Percentiles rank a stretch among this genome's conserved stretches.
Evolutionary conservation across 2,888 invertebrate genomes (phyloP).

Genomic region (Brenthis ino): DNA sequence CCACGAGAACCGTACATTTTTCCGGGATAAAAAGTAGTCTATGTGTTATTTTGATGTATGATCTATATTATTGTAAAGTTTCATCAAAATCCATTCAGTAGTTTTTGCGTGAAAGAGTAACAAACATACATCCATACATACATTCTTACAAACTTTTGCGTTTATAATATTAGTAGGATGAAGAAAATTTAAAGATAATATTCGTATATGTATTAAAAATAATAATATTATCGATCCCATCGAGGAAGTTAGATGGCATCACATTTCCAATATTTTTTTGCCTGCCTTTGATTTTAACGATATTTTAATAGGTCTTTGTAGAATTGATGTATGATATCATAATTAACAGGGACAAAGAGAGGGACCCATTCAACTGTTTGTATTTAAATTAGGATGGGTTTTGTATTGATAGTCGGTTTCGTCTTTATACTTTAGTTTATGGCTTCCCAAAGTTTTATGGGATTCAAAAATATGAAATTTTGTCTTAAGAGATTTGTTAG

Average conservation of each 20-base stretch:
- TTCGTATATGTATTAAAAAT: no score
- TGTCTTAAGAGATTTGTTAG: background rate
- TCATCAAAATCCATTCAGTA: no score
- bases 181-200: no score
- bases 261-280: constrained; percentile 34
- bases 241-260: constrained; percentile 5
- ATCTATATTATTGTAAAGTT: no score
- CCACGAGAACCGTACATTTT: no score
- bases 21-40: no score
- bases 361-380: constrained; percentile 35
- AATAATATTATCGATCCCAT: background rate
- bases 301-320: constrained; percentile 58
- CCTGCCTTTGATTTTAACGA: constrained; percentile 52
- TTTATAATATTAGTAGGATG: no score
- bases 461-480: background rate
- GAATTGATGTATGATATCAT: constrained; percentile 76
- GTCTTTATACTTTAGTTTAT: constrained; percentile 15
- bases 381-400: constrained; percentile 31
- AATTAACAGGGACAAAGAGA: constrained; percentile 65
- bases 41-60: no score
- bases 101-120: no score
- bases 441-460: background rate
- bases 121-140: no score
- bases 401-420: constrained; percentile 2
- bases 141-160: no score